Evolutionary conservation across 2,888 invertebrate species (phyloP), one percentile per base, ranked within the genome.

Genomic region (Seira ritae): DNA sequence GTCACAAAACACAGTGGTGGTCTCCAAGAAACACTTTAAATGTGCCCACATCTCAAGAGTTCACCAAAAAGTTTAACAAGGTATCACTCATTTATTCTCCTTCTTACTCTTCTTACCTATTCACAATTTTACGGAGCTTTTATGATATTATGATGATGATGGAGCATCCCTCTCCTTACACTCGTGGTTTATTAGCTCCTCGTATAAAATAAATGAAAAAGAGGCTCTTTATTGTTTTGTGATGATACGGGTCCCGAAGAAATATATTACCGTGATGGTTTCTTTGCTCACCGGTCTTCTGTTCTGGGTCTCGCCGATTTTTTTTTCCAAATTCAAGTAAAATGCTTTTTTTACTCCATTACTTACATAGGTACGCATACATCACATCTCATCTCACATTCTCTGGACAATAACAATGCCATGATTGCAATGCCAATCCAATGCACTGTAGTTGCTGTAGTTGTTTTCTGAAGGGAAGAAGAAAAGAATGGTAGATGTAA

Each of bases 1-100:
- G 72, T 73, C 72, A 73, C 72, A 73, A 73, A 65, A 17, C 37
- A 0, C 73, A 31, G 73, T 65, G 73, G 73, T 73, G 73, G 73
- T 73, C 73, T 65, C 65, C 73, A 73, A 42, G 12, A 42, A 42
- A 65, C 73, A 73, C 37, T 37, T 73, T 37, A 37, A 50, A 71
- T 50, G 22, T 42, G 19, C 17, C 24, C 17, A 68, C 15, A 66
- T 6, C 24, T 66, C n/a, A n/a, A n/a, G n/a, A n/a, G n/a, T n/a
- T n/a, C 24, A 65, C 6, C 19, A 24, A 62, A 62, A 62, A 66
- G 23, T 66, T 66, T 6, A 42, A 8, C 66, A 66, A 66, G 66
- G 23, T 19, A 19, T 22, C 15, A 22, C 23, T 6, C 22, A 66
- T 66, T 19, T 31, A 20, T 66, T 66, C 20, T 2, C 23, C 23